Percentiles rank a stretch among this genome's conserved stretches.
These are phyloP conservation scores for Eremobia ochroleuca DNA, from an alignment of 2,888 invertebrate species.

Conservation along the genomic window DNA sequence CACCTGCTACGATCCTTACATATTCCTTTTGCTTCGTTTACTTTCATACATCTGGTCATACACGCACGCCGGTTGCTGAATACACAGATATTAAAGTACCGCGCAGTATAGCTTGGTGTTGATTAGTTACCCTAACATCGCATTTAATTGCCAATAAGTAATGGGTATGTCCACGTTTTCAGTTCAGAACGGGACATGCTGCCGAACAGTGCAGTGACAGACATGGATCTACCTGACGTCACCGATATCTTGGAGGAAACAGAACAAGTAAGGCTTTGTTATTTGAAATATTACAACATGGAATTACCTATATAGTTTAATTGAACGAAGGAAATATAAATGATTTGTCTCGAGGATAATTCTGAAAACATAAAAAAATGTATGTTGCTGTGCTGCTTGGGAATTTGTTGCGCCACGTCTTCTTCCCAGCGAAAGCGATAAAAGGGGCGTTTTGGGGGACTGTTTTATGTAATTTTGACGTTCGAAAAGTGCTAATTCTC, in stretches of 20 bases:
- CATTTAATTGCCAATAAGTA: conserved; percentile 40
- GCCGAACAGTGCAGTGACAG: conserved; percentile 68
- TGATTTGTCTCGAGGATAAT: background rate
- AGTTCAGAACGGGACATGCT: conserved; percentile 71
- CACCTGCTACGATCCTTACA: background rate
- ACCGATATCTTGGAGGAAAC: conserved; percentile 78
- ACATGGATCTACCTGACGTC: conserved; percentile 78
- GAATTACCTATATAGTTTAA: conserved; percentile 11
- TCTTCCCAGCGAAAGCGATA: background rate
- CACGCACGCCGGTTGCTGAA: background rate
- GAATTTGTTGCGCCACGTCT: background rate
- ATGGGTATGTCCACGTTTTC: conserved; percentile 50
- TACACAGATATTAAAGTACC: background rate
- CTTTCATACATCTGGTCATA: background rate
- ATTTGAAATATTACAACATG: background rate
- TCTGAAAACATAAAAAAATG: background rate
- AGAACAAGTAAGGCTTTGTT: conserved; percentile 75
- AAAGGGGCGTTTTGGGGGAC: background rate
- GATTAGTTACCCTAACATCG: conserved; percentile 21
- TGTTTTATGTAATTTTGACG: background rate
- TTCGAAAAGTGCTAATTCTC: background rate
- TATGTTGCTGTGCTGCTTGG: background rate
- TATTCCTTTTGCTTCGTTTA: background rate
- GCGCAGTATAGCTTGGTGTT: conserved; percentile 21
- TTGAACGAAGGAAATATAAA: background rate